phyloP scores from a whole-genome alignment of 2,888 invertebrate genomes.

The Nematopogon swammerdamellus region DNA sequence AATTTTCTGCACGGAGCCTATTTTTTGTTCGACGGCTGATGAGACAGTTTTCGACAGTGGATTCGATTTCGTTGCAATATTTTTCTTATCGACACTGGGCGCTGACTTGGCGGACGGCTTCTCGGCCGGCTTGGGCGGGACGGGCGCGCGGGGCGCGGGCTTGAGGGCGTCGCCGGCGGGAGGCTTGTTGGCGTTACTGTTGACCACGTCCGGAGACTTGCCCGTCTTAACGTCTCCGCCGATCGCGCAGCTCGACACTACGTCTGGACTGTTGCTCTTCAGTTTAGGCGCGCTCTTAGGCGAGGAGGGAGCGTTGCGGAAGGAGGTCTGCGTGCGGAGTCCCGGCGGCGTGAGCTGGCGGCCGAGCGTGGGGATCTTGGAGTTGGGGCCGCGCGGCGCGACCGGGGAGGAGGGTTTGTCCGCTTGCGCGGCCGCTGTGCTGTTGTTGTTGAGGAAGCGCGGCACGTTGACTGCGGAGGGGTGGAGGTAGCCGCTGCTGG shows the following conservation, averaged over 20 bases:
- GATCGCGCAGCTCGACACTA: constrained; percentile 69
- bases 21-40: constrained; percentile 17
- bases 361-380: constrained; percentile 45
- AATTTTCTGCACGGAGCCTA: constrained; percentile 26
- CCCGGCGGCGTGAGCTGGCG: constrained; percentile 52
- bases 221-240: constrained; percentile 37
- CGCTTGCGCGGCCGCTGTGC: constrained; percentile 17
- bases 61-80: constrained; percentile 22
- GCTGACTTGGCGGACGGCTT: constrained; percentile 38
- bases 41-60: constrained; percentile 29
- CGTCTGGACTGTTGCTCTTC: constrained; percentile 62
- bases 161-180: constrained; percentile 35
- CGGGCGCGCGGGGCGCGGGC: constrained; percentile 37
- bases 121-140: constrained; percentile 35
- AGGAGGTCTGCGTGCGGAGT: constrained; percentile 38
- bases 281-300: constrained; percentile 35
- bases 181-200: constrained; percentile 38
- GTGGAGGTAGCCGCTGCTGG: constrained; percentile 71
- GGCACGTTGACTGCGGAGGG: constrained; percentile 71
- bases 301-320: constrained; percentile 36
- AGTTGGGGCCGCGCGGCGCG: constrained; percentile 33
- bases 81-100: constrained; percentile 38
- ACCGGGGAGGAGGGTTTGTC: constrained; percentile 35
- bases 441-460: constrained; percentile 24
- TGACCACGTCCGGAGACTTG: constrained; percentile 63